These are phyloP conservation scores for Acanthosepion pharaonis DNA, from an alignment of 2,888 invertebrate genomes.

Conservation along the genomic window DNA sequence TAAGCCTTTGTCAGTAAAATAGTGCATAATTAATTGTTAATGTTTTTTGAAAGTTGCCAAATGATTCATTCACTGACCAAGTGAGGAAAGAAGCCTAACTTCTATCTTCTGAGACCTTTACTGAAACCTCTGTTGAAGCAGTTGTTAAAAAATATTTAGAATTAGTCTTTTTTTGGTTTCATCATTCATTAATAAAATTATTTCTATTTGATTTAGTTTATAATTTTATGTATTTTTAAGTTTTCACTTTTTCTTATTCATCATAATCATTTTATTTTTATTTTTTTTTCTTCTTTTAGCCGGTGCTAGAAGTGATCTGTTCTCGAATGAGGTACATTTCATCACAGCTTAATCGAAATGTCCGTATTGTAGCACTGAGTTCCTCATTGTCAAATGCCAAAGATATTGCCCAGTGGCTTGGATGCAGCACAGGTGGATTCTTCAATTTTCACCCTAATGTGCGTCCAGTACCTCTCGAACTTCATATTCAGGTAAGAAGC, in stretches of 20 bases:
- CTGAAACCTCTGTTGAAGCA: too few species aligned
- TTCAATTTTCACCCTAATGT: slow-evolving; percentile 99
- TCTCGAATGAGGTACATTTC: slow-evolving; percentile 93
- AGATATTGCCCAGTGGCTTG: slow-evolving; percentile 96
- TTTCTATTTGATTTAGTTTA: too few species aligned
- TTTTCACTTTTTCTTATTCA: background rate
- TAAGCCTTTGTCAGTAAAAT: too few species aligned
- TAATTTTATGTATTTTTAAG: background rate
- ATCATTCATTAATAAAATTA: too few species aligned
- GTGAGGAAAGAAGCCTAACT: too few species aligned
- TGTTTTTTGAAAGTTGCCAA: too few species aligned
- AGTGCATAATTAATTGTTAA: too few species aligned
- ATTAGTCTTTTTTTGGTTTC: too few species aligned
- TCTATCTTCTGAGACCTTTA: too few species aligned
- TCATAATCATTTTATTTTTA: too few species aligned
- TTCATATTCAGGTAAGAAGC: slow-evolving; percentile 84
- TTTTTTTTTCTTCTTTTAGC: slow-evolving; percentile 74
- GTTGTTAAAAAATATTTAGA: too few species aligned
- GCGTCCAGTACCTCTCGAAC: slow-evolving; percentile 92
- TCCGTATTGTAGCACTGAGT: slow-evolving; percentile 93
- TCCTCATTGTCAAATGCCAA: slow-evolving; percentile 95
- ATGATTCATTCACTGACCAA: too few species aligned
- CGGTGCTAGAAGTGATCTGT: slow-evolving; percentile 94
- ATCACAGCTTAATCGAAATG: slow-evolving; percentile 85
- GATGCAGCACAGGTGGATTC: slow-evolving; percentile 91